Evolutionary conservation across 2,113 vertebrate species (phyloP), one percentile per base, ranked within the genome.

Genomic region (Channa maculata): DNA sequence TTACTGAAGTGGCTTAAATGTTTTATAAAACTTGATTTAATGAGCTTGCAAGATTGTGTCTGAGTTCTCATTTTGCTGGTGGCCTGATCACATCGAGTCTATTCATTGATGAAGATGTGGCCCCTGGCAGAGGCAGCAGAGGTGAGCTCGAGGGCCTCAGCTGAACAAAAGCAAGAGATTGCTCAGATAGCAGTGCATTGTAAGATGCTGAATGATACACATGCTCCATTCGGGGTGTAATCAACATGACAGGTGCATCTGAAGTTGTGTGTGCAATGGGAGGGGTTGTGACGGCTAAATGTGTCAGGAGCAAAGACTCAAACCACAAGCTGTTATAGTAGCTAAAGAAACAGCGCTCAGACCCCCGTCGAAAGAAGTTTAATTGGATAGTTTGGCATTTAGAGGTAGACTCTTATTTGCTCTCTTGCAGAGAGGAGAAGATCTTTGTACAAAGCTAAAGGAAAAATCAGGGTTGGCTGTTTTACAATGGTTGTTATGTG

Each of bases 21-120:
- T 86, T 90, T 90, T 69, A 86, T 85, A 65, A 80, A 75, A 67
- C 58, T 73, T 52, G 37, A 65, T 73, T 77, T 69, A 86, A 79
- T 65, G 72, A 88, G 80, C 62, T 57, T 14, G 49, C 60, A 34
- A 80, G 75, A 71, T 65, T 62, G 69, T 50, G 55, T 52, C 54
- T 59, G 71, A 65, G 63, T 58, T 80, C 59, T 77, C 63, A 62
- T 84, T 81, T 82, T 76, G 74, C 86, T 24, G 10, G 65, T 69
- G 68, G 75, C 63, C 63, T 75, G 51, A 80, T 85, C 79, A 77
- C 84, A 65, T 86, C 74, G 15, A 43, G 45, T 68, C 37, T 6
- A 34, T 59, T 83, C 75, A 66, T 83, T 79, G 85, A 79, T 79
- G 71, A 61, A 88, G 75, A 88, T 9, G 45, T 74, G 70, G 81